Evolutionary conservation across 2,113 vertebrate species (phyloP).

Genomic region (Corydoras sp.): DNA sequence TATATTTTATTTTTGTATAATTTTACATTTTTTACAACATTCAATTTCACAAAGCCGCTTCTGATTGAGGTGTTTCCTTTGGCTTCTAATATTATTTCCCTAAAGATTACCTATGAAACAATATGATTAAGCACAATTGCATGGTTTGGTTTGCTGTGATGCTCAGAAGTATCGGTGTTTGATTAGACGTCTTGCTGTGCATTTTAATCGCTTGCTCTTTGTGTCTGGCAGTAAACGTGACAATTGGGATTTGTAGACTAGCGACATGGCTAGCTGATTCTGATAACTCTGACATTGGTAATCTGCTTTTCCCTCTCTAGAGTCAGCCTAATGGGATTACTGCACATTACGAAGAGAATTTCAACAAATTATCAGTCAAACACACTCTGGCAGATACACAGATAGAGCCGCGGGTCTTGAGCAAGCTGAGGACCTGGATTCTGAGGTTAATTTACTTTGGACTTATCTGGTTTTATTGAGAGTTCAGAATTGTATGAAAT

Average conservation of each 20-base stretch:
- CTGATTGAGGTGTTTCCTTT: no score
- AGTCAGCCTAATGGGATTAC: conserved; percentile 30
- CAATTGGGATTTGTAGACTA: conserved; percentile 21
- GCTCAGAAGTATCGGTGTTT: background rate
- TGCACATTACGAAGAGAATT: conserved; percentile 21
- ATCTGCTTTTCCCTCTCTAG: conserved; percentile 29
- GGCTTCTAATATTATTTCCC: no score
- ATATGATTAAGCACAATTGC: background rate
- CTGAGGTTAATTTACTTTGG: conserved; percentile 15
- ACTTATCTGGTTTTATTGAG: background rate
- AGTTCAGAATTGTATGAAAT: background rate
- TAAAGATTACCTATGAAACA: no score
- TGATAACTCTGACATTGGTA: conserved; percentile 27
- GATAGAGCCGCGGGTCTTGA: background rate
- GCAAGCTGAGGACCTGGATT: background rate
- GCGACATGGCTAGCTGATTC: conserved; percentile 17
- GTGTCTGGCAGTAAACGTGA: conserved; percentile 15
- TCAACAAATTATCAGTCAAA: conserved; percentile 25
- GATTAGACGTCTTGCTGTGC: conserved; percentile 3
- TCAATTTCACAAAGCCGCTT: no score
- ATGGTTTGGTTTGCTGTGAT: background rate
- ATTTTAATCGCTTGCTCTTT: conserved; percentile 1
- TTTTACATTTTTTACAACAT: no score
- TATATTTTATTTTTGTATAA: no score
- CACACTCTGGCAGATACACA: conserved; percentile 9